Evolutionary conservation across 2,797 vertebrate genomes (phyloP), one percentile per base, ranked within the genome.

Genomic region (Girardinus metallicus): DNA sequence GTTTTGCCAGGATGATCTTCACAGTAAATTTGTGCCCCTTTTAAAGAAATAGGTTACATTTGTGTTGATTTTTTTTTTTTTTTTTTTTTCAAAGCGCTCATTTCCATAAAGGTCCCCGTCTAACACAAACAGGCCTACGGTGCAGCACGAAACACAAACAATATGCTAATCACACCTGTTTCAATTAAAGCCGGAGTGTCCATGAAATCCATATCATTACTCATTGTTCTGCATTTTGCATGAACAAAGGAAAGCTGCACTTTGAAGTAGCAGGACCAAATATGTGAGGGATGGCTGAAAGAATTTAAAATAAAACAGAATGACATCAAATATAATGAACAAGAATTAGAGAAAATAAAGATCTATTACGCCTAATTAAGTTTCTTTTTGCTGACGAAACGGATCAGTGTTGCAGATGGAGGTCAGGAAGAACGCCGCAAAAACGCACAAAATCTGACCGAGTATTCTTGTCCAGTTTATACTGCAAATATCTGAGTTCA

Each of bases 1-100:
- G 88, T 91, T 92, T 86, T 85, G 88, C 89, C 89, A 90, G 88
- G 75, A 90, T 93, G 91, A 93, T 92, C 91, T 94, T 91, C 90
- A 93, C 89, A 88, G 86, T 86, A 82, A 89, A 92, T 90, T 81
- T 92, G 90, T 89, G 87, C 79, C 77, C 84, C 83, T 87, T 92
- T 91, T 89, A 88, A 93, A 89, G 84, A 77, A 91, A 90, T 85
- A 84, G 85, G 86, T 88, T 85, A 88, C 83, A 83, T 93, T 93
- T 87, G 81, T 87, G 85, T 85, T 87, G 86, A 86, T 81, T 86
- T 85, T 83, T 77, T 62, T 62, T 79, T 62, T 79, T 85, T 84
- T 82, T 75, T 70, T 53, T 76, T 79, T 60, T 81, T 83, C 78
- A 86, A 89, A 87, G 87, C 21, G 2, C 86, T 92, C 87, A 89